Base-by-base conservation (phyloP, 2,113 vertebrate species). In the Neogobius melanostomus region DNA sequence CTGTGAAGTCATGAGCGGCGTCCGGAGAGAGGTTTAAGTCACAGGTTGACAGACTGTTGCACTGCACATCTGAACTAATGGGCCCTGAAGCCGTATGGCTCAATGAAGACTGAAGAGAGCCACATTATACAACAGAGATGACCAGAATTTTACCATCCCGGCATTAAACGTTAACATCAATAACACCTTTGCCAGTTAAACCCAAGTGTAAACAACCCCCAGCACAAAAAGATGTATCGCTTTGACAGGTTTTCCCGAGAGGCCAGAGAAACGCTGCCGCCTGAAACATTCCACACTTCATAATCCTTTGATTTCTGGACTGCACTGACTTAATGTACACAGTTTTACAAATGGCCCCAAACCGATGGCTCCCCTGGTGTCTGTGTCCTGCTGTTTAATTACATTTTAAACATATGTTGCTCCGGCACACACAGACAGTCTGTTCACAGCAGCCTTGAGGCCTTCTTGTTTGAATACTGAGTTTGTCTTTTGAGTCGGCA, bases 311-410 rank as follows among this genome's bases (percentile, higher is more conserved):
- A 82, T 75, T 76, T 50, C 66, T 60, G 56, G 64, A 28, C 70
- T 66, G 65, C 49, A 51, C 44, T 80, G 79, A 82, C 72, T 88
- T 85, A 84, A 88, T 82, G 78, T 79, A 76, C 77, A 77, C 81
- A 74, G 57, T 54, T 54, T 67, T 83, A 81, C 66, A 78, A 88
- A 90, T 88, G 84, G 79, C 60, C 74, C 82, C 83, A 80, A 76
- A 85, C 88, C 74, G 86, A 90, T 82, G 61, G 71, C 74, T 93
- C 93, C 91, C 92, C 81, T 50, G 91, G 80, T 82, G 72, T 86
- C 85, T 71, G 90, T 74, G 1, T 64, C 88, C 94, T 92, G 90
- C 92, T 92, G 90, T 89, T 93, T 95, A 91, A 94, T 93, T 88
- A 91, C 89, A 86, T 91, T 94, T 92, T 93, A 92, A 95, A 93